These are phyloP conservation scores for Scomberomorus guttatus DNA, from an alignment of 2,797 vertebrate genomes.

Conservation along the genomic window DNA sequence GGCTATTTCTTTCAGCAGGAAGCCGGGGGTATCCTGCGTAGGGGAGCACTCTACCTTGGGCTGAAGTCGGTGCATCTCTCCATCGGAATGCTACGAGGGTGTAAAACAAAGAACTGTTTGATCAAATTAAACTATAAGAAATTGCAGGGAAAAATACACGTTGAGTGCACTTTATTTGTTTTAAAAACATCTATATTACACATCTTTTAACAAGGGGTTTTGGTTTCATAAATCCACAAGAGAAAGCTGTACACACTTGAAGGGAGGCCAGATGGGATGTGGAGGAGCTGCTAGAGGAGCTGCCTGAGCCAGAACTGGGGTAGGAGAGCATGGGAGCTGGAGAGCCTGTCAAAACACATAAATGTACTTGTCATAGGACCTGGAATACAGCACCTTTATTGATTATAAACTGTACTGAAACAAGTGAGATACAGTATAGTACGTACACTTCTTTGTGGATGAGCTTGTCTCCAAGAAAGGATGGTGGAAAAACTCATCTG, in stretches of 20 bases:
- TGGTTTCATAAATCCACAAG: neutral
- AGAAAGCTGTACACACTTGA: slow-evolving; percentile 84
- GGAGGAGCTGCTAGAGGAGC: slow-evolving; percentile 93
- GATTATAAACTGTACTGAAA: neutral
- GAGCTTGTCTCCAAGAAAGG: slow-evolving; percentile 91
- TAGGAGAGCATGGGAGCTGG: slow-evolving; percentile 89
- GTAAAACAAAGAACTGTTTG: neutral
- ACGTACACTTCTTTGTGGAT: slow-evolving; percentile 93
- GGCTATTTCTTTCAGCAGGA: slow-evolving; percentile 86
- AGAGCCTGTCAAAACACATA: slow-evolving; percentile 81
- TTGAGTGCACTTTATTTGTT: neutral
- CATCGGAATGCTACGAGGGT: slow-evolving; percentile 86
- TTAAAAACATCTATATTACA: slow-evolving; percentile 6
- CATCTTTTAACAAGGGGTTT: neutral
- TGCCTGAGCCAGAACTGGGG: slow-evolving; percentile 90
- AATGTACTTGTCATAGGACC: slow-evolving; percentile 12
- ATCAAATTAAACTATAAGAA: neutral
- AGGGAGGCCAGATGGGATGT: slow-evolving; percentile 92
- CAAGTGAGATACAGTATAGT: neutral
- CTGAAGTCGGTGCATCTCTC: slow-evolving; percentile 88
- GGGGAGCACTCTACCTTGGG: slow-evolving; percentile 85
- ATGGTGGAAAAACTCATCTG: slow-evolving; percentile 97
- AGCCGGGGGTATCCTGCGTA: slow-evolving; percentile 77
- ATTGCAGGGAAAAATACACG: neutral
- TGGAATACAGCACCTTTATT: neutral